Base-by-base conservation (phyloP, 1,140 invertebrate species). In the Temnothorax curvispinosus region DNA sequence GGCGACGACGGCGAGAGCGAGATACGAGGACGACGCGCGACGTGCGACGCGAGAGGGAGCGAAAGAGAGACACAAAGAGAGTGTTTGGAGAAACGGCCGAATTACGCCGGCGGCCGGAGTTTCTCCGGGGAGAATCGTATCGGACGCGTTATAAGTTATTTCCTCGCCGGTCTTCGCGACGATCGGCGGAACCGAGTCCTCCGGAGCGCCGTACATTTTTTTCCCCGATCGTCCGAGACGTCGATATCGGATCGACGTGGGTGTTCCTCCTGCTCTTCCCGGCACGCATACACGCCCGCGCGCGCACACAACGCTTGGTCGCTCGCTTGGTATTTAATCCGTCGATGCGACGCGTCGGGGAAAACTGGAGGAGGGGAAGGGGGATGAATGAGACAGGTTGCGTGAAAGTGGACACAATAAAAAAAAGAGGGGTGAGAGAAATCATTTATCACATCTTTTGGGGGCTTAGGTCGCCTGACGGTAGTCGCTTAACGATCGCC, bases 221-320 rank as follows among this genome's bases (percentile, higher is more conserved):
- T 87, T 27, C 27, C 80, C 32, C 50, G 52, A 54, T 54, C 60
- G 64, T 89, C 47, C 58, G 60, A 76, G 65, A 76, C 87, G 86
- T 78, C 80, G 75, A 67, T 85, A 93, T 90, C 89, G 85, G 88
- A 87, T 91, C 91, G 75, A 88, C 88, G 88, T 93, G 91, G 92
- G 92, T 92, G 91, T 93, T 92, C 91, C 76, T 67, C 32, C 60
- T 21, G 0, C 21, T 52, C 50, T 67, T 84, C 52, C 69, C 32
- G 50, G 27, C 69, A n/a, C 15, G 41, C 15, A 41, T 5, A 13
- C 15, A 3, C 2, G 2, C 4, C 13, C 18, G 5, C 50, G 13
- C 13, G 11, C 11, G 13, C 38, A 75, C 69, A 62, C 41, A 18
- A 27, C 27, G 80, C 69, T 38, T 1, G 27, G 27, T 27, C 27